Percentiles rank a stretch among this genome's conserved stretches.
Evolutionary conservation across 1,140 invertebrate genomes (phyloP).

Genomic region (Lasaia peninsularis): DNA sequence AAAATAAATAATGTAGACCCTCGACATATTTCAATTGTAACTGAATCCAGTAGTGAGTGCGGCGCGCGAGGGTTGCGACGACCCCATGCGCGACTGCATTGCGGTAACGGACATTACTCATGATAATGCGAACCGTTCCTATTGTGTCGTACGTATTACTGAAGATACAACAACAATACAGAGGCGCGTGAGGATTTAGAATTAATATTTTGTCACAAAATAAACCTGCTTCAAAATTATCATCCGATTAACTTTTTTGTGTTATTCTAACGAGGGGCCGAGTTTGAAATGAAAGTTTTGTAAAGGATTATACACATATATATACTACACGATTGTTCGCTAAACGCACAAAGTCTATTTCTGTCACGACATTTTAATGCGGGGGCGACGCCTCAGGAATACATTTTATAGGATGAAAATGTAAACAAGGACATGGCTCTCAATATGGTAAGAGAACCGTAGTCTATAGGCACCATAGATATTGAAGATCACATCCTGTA

Average conservation of each 20-base stretch:
- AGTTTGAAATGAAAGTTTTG: too few relatives aligned
- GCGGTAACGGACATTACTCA: slow-evolving; percentile 54
- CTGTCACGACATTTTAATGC: too few relatives aligned
- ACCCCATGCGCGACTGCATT: slow-evolving; percentile 71
- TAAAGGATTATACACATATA: too few relatives aligned
- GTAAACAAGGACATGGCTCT: too few relatives aligned
- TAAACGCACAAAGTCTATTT: too few relatives aligned
- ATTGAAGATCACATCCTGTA: too few relatives aligned
- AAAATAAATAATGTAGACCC: slow-evolving; percentile 4
- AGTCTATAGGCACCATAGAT: too few relatives aligned
- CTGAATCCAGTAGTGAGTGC: slow-evolving; percentile 16
- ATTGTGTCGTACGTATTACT: slow-evolving; percentile 59
- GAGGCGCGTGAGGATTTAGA: slow-evolving; percentile 33
- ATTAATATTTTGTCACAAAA: slow-evolving; percentile 21
- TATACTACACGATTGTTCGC: too few relatives aligned
- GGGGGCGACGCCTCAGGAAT: too few relatives aligned
- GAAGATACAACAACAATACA: slow-evolving; percentile 53
- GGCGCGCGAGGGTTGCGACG: slow-evolving; percentile 18
- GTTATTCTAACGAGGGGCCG: too few relatives aligned
- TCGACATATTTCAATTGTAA: slow-evolving; percentile 22
- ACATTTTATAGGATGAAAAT: too few relatives aligned
- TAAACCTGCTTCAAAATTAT: not conserved
- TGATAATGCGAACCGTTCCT: slow-evolving; percentile 58
- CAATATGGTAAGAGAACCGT: too few relatives aligned
- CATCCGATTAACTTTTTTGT: slow-evolving; percentile 1